Evolutionary conservation across 2,113 vertebrate genomes (phyloP).

Genomic region (Gobius niger): DNA sequence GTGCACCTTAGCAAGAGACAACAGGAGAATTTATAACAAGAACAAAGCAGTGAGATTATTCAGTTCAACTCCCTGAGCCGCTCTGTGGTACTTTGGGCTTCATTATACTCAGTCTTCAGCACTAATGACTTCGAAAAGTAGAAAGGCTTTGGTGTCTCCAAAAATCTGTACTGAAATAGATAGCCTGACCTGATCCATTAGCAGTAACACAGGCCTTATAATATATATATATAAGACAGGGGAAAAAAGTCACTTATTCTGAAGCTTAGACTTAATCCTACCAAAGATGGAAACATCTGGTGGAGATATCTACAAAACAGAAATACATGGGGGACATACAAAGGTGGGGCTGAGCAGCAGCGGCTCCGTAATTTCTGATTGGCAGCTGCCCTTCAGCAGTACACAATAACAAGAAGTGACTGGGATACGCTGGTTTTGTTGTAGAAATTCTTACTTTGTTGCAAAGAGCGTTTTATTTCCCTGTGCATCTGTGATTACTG

Average conservation of each 20-base stretch:
- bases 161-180: background rate
- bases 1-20: slow-evolving; percentile 77
- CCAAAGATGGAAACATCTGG: too few relatives aligned
- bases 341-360: too few relatives aligned
- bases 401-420: background rate
- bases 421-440: background rate
- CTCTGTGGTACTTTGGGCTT: background rate
- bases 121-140: background rate
- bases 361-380: too few relatives aligned
- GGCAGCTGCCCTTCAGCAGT: too few relatives aligned
- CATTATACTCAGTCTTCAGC: background rate
- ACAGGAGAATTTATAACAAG: background rate
- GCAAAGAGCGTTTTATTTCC: background rate
- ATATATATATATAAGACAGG: too few relatives aligned
- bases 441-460: background rate
- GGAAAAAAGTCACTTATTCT: too few relatives aligned
- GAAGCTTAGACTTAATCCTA: too few relatives aligned
- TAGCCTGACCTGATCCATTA: background rate
- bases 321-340: too few relatives aligned
- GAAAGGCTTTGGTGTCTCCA: background rate
- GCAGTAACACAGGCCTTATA: background rate
- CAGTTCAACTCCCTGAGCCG: slow-evolving; percentile 8
- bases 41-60: background rate
- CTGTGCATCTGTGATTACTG: too few relatives aligned
- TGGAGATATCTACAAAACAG: too few relatives aligned